Evolutionary conservation across 2,888 invertebrate species (phyloP), one percentile per base, ranked within the genome.

Genomic region (Epistrophella euchroma): DNA sequence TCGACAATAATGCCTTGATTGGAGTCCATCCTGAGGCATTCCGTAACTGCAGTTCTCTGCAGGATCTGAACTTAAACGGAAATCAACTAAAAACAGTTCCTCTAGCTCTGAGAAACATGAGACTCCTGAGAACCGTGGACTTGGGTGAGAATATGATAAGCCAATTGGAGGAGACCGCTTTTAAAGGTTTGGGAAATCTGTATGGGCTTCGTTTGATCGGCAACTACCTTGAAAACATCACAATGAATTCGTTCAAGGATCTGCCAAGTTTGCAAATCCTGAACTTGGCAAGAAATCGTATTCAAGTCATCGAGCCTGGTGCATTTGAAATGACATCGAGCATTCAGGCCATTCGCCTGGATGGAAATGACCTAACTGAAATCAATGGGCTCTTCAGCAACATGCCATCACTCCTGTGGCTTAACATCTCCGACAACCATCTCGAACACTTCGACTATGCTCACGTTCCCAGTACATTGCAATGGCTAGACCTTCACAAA

Each of bases 361-460:
- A 98, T 92, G 96, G 96, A 79, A 98, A 98, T 93, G 94, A 95
- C 88, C 93, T 98, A 80, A 95, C 95, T 75, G 96, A 97, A 92
- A 95, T 98, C 88, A 96, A 96, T 91, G 96, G 96, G 50, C 93
- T 98, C 88, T 98, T 98, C 92, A 95, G 95, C 89, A 96, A 97
- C 92, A 95, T 97, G 91, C 95, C 96, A 13, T 96, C 96, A 89
- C 93, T 98, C 88, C 94, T 97, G 90, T 97, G 97, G 97, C 93
- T 98, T 72, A 98, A 98, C 93, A 96, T 98, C 90, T 97, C 97
- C 88, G 97, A 97, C 93, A 98, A 98, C 94, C 95, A 95, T 91
- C 94, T 98, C 90, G 95, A 96, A 91, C 96, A 96, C 94, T 98
- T 98, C 93, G 97, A 98, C 93, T 98, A 97, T 92, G 94, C 96